A percentile compares a stretch with the other conserved stretches of the same genome.
Conservation (phyloP, 2,797 vertebrate species). For the Pelochelys cantorii region DNA sequence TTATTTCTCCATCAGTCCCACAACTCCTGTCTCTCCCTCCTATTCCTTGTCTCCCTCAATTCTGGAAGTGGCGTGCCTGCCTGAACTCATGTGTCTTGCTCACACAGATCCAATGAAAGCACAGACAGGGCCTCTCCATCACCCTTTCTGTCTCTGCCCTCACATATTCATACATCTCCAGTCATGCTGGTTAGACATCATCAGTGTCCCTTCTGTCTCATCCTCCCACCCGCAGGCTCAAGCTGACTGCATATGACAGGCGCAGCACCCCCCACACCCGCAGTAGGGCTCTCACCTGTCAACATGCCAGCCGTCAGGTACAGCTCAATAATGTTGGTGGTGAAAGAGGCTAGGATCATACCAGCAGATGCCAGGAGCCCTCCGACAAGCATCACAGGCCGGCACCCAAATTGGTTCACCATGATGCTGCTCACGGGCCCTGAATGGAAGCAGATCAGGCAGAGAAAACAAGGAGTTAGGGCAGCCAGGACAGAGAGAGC, state of each 20-base stretch:
- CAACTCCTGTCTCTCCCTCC: neutral
- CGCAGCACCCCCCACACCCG: neutral
- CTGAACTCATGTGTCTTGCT: neutral
- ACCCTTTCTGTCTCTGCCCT: neutral
- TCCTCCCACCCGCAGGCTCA: neutral
- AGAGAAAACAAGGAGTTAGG: neutral
- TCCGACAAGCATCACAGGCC: slow-evolving; percentile 84
- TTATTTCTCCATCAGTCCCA: neutral
- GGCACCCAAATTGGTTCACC: slow-evolving; percentile 86
- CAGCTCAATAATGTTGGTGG: slow-evolving; percentile 84
- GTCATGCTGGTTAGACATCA: neutral
- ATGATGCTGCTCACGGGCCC: slow-evolving; percentile 86
- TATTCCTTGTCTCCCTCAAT: neutral
- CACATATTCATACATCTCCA: neutral
- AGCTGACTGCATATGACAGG: neutral
- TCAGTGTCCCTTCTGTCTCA: neutral
- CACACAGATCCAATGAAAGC: neutral
- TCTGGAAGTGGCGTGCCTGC: neutral
- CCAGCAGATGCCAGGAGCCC: slow-evolving; percentile 85
- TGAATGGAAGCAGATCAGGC: slow-evolving; percentile 56
- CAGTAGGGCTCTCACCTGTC: slow-evolving; percentile 78
- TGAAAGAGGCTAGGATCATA: slow-evolving; percentile 86
- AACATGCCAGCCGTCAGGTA: slow-evolving; percentile 86
- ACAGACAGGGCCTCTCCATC: neutral
- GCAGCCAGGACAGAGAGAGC: neutral